Percentiles rank a stretch among this genome's conserved stretches.
These are phyloP conservation scores for Euzophera pinguis DNA, from an alignment of 2,888 invertebrate species.

Conservation along the genomic window DNA sequence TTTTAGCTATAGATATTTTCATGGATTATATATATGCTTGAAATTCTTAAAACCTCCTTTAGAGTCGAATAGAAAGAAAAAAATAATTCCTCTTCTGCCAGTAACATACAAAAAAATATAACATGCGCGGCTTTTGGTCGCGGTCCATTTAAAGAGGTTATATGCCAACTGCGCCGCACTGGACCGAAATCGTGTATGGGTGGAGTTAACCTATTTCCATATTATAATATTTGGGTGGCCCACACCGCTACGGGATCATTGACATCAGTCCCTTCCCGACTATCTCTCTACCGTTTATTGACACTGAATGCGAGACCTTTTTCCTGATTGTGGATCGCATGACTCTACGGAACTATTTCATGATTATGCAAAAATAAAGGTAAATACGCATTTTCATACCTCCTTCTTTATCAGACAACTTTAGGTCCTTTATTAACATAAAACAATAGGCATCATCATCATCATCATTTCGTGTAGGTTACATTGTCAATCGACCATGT, in stretches of 20 bases:
- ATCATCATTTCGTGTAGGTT: too few species aligned
- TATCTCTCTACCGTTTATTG: slow-evolving; percentile 19
- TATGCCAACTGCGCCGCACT: too few species aligned
- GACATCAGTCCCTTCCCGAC: slow-evolving; percentile 9
- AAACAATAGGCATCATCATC: too few species aligned
- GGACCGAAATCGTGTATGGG: not conserved
- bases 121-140: not conserved
- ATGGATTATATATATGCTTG: too few species aligned
- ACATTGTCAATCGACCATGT: too few species aligned
- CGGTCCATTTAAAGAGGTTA: too few species aligned
- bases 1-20: too few species aligned
- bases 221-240: slow-evolving; percentile 10
- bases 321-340: slow-evolving; percentile 16
- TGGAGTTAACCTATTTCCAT: slow-evolving; percentile 2
- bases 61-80: too few species aligned
- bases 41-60: too few species aligned
- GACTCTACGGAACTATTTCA: slow-evolving; percentile 13
- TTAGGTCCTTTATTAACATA: too few species aligned
- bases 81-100: not conserved
- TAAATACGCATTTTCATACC: too few species aligned
- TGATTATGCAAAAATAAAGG: not conserved
- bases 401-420: too few species aligned
- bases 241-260: not conserved
- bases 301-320: slow-evolving; percentile 18
- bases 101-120: not conserved